Evolutionary conservation across 2,797 vertebrate genomes (phyloP).

Genomic region (Oophaga sylvatica): DNA sequence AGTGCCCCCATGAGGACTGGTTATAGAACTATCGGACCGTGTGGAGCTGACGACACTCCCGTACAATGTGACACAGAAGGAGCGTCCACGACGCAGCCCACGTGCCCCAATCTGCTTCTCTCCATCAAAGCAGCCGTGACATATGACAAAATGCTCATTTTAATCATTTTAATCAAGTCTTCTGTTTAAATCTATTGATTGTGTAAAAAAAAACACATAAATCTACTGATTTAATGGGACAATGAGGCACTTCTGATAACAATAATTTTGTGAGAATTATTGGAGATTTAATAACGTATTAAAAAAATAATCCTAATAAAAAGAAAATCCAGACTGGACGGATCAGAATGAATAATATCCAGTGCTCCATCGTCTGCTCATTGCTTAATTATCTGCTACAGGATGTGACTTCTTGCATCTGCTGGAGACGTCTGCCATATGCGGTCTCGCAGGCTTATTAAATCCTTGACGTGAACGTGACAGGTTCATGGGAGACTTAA

Average conservation of each 20-base stretch:
- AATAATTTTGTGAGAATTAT: neutral
- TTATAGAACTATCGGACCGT: too few relatives aligned
- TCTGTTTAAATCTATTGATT: too few relatives aligned
- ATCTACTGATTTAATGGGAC: neutral
- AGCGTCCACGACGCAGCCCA: too few relatives aligned
- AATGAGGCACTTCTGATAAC: neutral
- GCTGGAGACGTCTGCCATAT: constrained; percentile 39
- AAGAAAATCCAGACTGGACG: neutral
- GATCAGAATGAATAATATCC: constrained; percentile 38
- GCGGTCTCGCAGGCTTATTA: constrained; percentile 25
- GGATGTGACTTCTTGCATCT: constrained; percentile 39
- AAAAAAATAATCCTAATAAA: neutral
- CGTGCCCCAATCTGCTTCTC: too few relatives aligned
- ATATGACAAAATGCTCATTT: neutral
- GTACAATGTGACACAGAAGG: too few relatives aligned
- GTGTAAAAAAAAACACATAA: neutral
- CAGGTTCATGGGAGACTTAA: neutral
- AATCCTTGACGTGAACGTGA: neutral
- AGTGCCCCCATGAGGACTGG: too few relatives aligned
- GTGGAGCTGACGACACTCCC: too few relatives aligned
- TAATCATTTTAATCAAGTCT: neutral
- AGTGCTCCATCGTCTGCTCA: constrained; percentile 9
- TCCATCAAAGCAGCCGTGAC: neutral
- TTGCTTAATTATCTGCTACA: constrained; percentile 38
- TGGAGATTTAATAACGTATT: neutral